Conservation (phyloP, 2,113 vertebrate genomes). For the Blennius ocellaris region DNA sequence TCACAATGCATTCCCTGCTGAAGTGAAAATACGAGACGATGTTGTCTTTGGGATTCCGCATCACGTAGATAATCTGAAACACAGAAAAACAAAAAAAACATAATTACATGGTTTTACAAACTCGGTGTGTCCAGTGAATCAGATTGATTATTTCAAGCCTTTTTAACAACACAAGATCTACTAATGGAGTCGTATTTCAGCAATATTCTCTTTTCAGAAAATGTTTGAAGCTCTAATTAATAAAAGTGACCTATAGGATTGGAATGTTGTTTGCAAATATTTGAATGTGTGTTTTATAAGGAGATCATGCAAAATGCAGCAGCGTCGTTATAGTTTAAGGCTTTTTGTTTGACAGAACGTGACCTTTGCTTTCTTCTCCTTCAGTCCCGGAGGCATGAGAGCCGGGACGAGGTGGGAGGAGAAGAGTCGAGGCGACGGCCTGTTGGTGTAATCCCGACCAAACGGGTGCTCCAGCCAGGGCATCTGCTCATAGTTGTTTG, state of each 20-base stretch:
- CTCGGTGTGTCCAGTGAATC: too few species aligned
- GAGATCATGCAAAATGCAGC: slow-evolving; percentile 4
- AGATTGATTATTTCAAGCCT: too few species aligned
- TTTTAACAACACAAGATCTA: too few species aligned
- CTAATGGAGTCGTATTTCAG: too few species aligned
- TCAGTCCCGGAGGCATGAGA: slow-evolving; percentile 76
- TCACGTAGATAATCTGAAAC: slow-evolving; percentile 32
- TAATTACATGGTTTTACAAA: too few species aligned
- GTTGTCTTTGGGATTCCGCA: slow-evolving; percentile 85
- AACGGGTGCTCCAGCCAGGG: slow-evolving; percentile 81
- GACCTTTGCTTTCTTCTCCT: slow-evolving; percentile 78
- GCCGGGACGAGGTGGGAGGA: slow-evolving; percentile 77
- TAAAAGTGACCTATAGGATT: too few species aligned
- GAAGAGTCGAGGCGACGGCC: slow-evolving; percentile 67
- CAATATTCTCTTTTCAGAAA: too few species aligned
- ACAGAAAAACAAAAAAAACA: slow-evolving; percentile 75
- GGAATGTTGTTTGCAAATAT: too few species aligned
- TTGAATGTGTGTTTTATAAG: background rate
- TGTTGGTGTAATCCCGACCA: slow-evolving; percentile 39
- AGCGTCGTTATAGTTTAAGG: too few species aligned
- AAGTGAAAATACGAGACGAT: slow-evolving; percentile 82
- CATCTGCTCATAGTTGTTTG: slow-evolving; percentile 66
- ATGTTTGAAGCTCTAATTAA: too few species aligned
- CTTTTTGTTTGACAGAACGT: background rate
- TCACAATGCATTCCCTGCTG: fast-evolving